These are phyloP conservation scores for Hydrozoanthus gracilis DNA, from an alignment of 92 coral and sea anemone genomes.

Conservation along the genomic window DNA sequence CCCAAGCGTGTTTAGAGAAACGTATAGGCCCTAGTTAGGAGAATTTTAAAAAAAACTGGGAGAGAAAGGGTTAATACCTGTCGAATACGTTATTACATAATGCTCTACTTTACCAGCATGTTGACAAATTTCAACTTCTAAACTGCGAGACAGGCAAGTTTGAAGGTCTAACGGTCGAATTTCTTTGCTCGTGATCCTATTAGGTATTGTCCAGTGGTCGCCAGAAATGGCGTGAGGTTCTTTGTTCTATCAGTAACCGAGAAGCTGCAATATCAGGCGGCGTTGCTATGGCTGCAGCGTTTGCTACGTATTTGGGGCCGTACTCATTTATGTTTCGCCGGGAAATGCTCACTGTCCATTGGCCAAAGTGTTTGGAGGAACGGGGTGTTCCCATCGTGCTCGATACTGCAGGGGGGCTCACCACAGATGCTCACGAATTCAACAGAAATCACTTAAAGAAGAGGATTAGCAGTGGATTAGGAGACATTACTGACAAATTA, in stretches of 20 bases:
- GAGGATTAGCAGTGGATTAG: conserved; percentile 54
- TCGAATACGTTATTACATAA: too few species aligned
- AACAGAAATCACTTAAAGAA: conserved; percentile 50
- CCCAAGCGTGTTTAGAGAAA: too few species aligned
- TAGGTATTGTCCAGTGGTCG: conserved; percentile 96
- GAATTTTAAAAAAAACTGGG: too few species aligned
- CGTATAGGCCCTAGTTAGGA: too few species aligned
- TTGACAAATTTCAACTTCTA: too few species aligned
- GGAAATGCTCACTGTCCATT: conserved; percentile 88
- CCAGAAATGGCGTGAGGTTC: conserved; percentile 89
- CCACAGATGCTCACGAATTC: conserved; percentile 66
- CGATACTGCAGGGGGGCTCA: conserved; percentile 72
- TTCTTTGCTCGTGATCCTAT: neutral
- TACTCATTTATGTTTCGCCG: conserved; percentile 91
- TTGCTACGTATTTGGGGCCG: conserved; percentile 98
- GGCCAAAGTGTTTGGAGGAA: conserved; percentile 95
- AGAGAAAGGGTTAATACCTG: too few species aligned
- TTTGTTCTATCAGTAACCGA: conserved; percentile 84
- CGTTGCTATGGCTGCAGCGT: conserved; percentile 96
- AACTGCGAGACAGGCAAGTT: too few species aligned
- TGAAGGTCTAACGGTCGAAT: neutral
- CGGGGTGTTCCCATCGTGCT: conserved; percentile 92
- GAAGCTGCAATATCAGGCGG: conserved; percentile 93
- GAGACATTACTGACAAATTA: neutral
- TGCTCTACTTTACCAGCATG: too few species aligned